A percentile compares a stretch with the other conserved stretches of the same genome.
These are phyloP conservation scores for Drosophila arawakana DNA, from an alignment of 1,140 invertebrate genomes.

Conservation along the genomic window DNA sequence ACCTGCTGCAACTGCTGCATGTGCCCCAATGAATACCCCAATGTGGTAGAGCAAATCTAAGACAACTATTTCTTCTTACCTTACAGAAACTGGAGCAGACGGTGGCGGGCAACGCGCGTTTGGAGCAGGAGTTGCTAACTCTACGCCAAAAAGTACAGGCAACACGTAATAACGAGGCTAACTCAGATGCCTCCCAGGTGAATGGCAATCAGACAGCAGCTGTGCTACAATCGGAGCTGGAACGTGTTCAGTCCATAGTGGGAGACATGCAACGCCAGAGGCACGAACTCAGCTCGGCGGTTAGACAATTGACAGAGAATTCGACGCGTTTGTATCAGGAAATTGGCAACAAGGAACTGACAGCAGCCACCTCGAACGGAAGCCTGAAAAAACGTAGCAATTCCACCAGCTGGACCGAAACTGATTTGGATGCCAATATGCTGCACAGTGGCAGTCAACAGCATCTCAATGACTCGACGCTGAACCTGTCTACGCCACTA, in stretches of 20 bases:
- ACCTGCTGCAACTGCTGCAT: conserved; percentile 61
- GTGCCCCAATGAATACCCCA: conserved; percentile 33
- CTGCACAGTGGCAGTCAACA: conserved; percentile 67
- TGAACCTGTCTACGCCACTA: conserved; percentile 84
- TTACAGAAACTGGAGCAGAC: conserved; percentile 94
- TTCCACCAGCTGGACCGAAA: conserved; percentile 92
- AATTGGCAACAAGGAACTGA: conserved; percentile 80
- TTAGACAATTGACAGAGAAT: conserved; percentile 92
- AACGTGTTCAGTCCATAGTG: conserved; percentile 92
- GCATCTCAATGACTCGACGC: conserved; percentile 66
- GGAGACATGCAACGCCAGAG: conserved; percentile 93
- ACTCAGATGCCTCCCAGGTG: conserved; percentile 62
- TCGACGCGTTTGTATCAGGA: conserved; percentile 85
- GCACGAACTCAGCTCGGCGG: conserved; percentile 92
- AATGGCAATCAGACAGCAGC: conserved; percentile 86
- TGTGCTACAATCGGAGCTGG: conserved; percentile 91
- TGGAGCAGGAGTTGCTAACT: conserved; percentile 94
- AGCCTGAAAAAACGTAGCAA: conserved; percentile 84
- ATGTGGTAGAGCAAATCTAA: conserved; percentile 16
- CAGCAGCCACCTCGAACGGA: conserved; percentile 63
- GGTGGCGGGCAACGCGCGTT: conserved; percentile 93
- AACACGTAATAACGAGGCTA: conserved; percentile 84
- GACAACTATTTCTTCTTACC: conserved; percentile 7
- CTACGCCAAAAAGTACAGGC: conserved; percentile 93
- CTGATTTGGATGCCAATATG: conserved; percentile 92